Evolutionary conservation across 23 tunicate species (phyloP).

Genomic region (Halocynthia roretzi): DNA sequence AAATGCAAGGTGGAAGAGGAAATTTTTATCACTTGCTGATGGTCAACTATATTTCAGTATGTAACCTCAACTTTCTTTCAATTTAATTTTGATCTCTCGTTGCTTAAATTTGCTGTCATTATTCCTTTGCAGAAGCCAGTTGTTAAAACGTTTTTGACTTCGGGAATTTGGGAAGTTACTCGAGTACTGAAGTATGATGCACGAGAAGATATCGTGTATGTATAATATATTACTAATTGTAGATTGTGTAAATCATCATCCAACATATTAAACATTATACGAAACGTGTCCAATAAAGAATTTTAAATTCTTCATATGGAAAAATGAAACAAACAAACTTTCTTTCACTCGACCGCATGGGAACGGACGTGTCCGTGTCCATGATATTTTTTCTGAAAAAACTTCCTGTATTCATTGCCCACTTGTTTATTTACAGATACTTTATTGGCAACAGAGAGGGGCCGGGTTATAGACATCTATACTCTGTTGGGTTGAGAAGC

Average conservation of each 20-base stretch:
- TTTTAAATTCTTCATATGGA: too few relatives aligned
- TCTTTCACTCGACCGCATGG: too few relatives aligned
- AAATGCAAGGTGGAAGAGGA: conserved; percentile 8
- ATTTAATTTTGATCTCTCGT: too few relatives aligned
- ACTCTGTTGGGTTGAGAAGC: neutral
- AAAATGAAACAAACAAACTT: too few relatives aligned
- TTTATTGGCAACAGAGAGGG: conserved; percentile 7
- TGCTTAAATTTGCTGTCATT: too few relatives aligned
- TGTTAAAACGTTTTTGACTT: neutral
- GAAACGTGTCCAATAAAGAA: too few relatives aligned
- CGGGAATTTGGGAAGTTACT: conserved; percentile 18
- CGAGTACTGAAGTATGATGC: neutral
- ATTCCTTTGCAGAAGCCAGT: neutral
- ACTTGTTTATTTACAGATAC: neutral
- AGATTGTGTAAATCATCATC: too few relatives aligned
- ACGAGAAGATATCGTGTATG: conserved; percentile 1
- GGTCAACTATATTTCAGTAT: conserved; percentile 9
- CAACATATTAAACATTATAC: too few relatives aligned
- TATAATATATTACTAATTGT: neutral
- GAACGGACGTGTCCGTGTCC: too few relatives aligned
- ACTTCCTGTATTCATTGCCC: too few relatives aligned
- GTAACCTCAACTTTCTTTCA: neutral
- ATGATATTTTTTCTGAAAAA: too few relatives aligned
- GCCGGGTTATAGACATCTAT: conserved; percentile 9
- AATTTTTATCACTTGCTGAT: conserved; percentile 11